These are phyloP conservation scores for Sebastes elongatus DNA, from an alignment of 2,797 vertebrate genomes.

Conservation along the genomic window DNA sequence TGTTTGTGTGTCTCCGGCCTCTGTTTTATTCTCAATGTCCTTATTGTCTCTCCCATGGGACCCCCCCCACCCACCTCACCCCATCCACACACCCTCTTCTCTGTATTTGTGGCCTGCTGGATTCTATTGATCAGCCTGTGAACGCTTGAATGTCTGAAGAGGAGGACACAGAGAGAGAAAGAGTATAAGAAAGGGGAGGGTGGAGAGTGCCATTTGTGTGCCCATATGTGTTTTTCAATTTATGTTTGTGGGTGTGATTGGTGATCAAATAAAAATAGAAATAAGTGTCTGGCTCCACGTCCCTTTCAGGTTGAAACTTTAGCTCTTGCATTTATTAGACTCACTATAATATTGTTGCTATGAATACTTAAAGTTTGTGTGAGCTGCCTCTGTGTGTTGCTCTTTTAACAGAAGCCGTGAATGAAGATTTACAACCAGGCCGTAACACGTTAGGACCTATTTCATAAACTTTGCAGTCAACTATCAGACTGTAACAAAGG, in stretches of 20 bases:
- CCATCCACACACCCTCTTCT: constrained; percentile 34
- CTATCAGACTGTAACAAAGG: constrained; percentile 10
- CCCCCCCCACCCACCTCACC: not conserved
- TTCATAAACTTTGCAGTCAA: constrained; percentile 34
- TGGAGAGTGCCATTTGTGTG: constrained; percentile 36
- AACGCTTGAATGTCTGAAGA: constrained; percentile 74
- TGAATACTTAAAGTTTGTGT: constrained; percentile 22
- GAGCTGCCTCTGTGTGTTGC: constrained; percentile 11
- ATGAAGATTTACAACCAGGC: constrained; percentile 38
- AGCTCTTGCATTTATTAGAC: constrained; percentile 51
- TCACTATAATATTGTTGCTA: constrained; percentile 34
- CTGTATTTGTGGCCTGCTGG: constrained; percentile 73
- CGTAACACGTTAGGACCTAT: constrained; percentile 20
- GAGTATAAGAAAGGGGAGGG: constrained; percentile 14
- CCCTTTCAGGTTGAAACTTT: constrained; percentile 48
- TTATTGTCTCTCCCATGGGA: constrained; percentile 74
- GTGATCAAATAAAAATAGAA: constrained; percentile 46
- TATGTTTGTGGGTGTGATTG: constrained; percentile 30
- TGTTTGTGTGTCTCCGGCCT: constrained; percentile 49
- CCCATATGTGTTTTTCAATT: constrained; percentile 33
- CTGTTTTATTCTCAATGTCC: constrained; percentile 77
- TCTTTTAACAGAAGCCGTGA: constrained; percentile 34
- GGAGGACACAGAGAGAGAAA: constrained; percentile 39
- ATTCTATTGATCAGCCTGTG: constrained; percentile 80
- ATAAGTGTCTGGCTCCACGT: constrained; percentile 34